Evolutionary conservation across 2,797 vertebrate genomes (phyloP).

Genomic region (Trachurus trachurus): DNA sequence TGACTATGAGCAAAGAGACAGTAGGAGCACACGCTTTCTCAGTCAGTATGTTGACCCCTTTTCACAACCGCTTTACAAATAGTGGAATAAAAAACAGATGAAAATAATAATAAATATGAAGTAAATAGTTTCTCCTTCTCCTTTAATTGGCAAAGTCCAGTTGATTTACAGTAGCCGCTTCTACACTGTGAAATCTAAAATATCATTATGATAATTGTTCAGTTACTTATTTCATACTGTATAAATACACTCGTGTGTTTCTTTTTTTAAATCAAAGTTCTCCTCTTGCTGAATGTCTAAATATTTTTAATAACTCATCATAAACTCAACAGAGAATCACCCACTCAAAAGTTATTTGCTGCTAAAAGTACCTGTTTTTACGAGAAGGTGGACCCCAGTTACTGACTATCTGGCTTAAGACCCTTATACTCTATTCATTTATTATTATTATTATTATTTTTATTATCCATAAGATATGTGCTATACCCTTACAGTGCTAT

Average conservation of each 20-base stretch:
- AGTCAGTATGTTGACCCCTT: conserved; percentile 30
- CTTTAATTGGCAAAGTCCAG: background rate
- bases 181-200: background rate
- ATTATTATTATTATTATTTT: too few relatives aligned
- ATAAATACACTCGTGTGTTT: too few relatives aligned
- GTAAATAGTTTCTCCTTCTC: background rate
- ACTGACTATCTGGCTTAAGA: too few relatives aligned
- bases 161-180: background rate
- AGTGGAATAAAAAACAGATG: background rate
- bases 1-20: conserved; percentile 23
- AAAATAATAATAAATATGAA: background rate
- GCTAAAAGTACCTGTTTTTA: background rate
- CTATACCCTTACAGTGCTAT: too few relatives aligned
- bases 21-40: background rate
- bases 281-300: background rate
- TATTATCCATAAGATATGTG: too few relatives aligned
- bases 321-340: background rate
- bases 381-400: too few relatives aligned
- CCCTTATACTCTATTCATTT: too few relatives aligned
- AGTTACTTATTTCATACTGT: too few relatives aligned
- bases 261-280: too few relatives aligned
- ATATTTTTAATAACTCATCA: background rate
- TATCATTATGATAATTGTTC: background rate
- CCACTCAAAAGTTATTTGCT: background rate
- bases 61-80: background rate